Evolutionary conservation across 2,797 vertebrate genomes (phyloP).

Genomic region (Poeciliopsis infans): DNA sequence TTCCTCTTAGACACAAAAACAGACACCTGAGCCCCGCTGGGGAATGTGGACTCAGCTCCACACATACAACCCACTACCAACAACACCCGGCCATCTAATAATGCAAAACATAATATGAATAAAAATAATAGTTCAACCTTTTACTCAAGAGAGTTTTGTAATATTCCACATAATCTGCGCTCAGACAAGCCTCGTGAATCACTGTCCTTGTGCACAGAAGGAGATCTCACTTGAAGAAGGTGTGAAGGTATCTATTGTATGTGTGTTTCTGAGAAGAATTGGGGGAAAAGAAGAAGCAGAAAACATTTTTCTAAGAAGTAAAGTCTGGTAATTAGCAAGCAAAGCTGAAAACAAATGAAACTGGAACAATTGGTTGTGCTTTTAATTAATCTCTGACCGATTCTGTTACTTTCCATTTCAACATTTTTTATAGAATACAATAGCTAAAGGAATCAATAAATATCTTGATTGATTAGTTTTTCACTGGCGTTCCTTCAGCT

Average conservation of each 20-base stretch:
- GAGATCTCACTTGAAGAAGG: constrained; percentile 34
- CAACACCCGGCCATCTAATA: constrained; percentile 36
- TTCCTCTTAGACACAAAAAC: constrained; percentile 63
- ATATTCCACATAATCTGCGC: constrained; percentile 28
- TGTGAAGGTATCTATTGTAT: constrained; percentile 27
- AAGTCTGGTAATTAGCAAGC: neutral
- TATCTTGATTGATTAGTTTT: neutral
- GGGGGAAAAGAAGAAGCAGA: constrained; percentile 37
- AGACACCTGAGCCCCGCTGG: constrained; percentile 61
- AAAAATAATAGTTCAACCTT: constrained; percentile 26
- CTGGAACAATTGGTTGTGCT: neutral
- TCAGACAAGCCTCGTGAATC: constrained; percentile 23
- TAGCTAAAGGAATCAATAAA: neutral
- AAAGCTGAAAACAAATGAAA: neutral
- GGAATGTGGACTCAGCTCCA: constrained; percentile 4
- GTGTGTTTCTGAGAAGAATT: constrained; percentile 24
- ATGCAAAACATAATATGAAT: neutral
- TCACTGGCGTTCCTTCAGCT: neutral
- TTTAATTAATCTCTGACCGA: neutral
- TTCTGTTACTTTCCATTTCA: neutral
- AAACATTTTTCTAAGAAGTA: neutral
- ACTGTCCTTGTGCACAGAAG: constrained; percentile 24
- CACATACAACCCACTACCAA: constrained; percentile 22
- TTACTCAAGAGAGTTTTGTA: neutral
- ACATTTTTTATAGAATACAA: neutral